phyloP scores from a whole-genome alignment of 2,888 invertebrate genomes.

The Diadegma fenestrale region DNA sequence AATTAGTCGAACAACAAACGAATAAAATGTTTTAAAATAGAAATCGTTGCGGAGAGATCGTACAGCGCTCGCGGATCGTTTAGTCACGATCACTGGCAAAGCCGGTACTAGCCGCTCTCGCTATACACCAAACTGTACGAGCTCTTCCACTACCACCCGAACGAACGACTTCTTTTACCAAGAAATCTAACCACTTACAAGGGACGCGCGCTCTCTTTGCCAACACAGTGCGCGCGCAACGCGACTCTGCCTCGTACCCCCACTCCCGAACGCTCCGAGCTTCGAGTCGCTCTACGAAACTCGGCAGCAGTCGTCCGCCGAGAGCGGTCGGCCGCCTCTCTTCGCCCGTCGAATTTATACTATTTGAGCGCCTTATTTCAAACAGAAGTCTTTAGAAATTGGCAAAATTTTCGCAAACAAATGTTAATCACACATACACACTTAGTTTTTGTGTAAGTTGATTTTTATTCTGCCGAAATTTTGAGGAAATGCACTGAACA shows the following conservation, averaged over 20 bases:
- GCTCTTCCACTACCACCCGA: slow-evolving; percentile 53
- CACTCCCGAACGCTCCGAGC: background rate
- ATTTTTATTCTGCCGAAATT: too few species aligned
- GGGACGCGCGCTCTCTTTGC: slow-evolving; percentile 71
- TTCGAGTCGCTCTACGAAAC: background rate
- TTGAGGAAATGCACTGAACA: too few species aligned
- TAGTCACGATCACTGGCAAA: slow-evolving; percentile 69
- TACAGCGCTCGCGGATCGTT: slow-evolving; percentile 66
- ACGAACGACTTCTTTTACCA: slow-evolving; percentile 68
- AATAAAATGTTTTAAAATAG: background rate
- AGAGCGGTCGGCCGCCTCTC: background rate
- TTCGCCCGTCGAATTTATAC: background rate
- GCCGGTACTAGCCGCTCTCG: slow-evolving; percentile 65
- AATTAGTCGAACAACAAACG: background rate
- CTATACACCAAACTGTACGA: slow-evolving; percentile 43
- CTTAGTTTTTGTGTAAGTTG: background rate
- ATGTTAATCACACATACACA: background rate
- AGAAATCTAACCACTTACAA: slow-evolving; percentile 78
- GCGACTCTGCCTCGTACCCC: background rate
- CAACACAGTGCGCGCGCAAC: slow-evolving; percentile 75
- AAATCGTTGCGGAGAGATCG: slow-evolving; percentile 35
- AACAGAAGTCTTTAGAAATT: background rate
- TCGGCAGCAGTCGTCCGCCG: background rate
- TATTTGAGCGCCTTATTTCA: background rate
- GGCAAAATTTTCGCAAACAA: background rate